Evolutionary conservation across 2,797 vertebrate genomes (phyloP), one percentile per base, ranked within the genome.

Genomic region (Dryobates pubescens): DNA sequence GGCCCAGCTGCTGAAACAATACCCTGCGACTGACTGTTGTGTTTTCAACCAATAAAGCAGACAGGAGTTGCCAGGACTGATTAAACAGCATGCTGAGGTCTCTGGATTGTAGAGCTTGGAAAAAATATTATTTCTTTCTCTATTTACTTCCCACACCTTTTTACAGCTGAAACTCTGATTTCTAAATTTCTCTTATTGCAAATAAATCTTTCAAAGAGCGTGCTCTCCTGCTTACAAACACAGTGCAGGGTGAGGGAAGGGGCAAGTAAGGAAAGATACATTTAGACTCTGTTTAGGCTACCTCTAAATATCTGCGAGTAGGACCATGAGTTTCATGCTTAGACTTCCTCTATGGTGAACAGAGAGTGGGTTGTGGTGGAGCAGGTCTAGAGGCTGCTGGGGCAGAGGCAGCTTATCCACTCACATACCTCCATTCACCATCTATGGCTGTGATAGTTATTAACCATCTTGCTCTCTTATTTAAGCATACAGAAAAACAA

Each of bases 1-100:
- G 5, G 80, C 29, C 41, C 77, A 91, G 91, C 69, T 88, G 77
- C 88, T 80, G 69, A 82, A 96, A 96, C 94, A 94, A 94, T 94
- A 79, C 64, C 30, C 61, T 90, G 36, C 64, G 65, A 82, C 71
- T 0, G 3, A 82, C 49, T 77, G 51, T 29, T 90, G 78, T 69
- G 59, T 56, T 88, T 93, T 68, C 91, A 84, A 80, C 69, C 75
- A 82, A 82, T 78, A 92, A 80, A 91, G 34, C 51, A 90, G 49
- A 64, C 80, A 91, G 3, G 23, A 71, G 36, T n/a, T 91, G 83
- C 90, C 90, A 94, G 47, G 41, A 47, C 69, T 90, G 78, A 90
- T 59, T 77, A 77, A 93, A 94, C 49, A 92, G 16, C 77, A 43
- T 0, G 0, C 17, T 81, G 26, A 81, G 30, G n/a, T 56, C 86